A percentile compares a stretch with the other conserved stretches of the same genome.
Evolutionary conservation across 1,140 invertebrate species (phyloP).

Genomic region (Lasioglossum baleicum): DNA sequence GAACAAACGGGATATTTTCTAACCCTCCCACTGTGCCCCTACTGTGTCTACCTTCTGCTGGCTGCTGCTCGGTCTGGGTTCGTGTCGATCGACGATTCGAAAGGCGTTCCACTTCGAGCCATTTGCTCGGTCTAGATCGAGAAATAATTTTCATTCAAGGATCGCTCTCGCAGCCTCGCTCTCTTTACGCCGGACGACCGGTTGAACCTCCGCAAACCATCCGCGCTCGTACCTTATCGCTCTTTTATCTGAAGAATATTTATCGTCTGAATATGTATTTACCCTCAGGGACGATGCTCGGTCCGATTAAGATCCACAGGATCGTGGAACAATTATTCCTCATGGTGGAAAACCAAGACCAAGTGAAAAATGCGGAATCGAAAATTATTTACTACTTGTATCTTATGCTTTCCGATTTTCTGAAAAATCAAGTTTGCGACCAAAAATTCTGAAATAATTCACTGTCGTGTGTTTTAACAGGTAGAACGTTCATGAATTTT

Average conservation of each 20-base stretch:
- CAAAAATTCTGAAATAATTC: no score
- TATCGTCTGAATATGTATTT: neutral
- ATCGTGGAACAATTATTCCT: no score
- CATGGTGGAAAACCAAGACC: no score
- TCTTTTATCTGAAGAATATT: neutral
- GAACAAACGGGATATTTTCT: slow-evolving; percentile 41
- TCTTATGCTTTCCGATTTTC: no score
- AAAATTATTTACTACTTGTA: no score
- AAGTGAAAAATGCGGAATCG: no score
- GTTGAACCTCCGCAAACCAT: neutral
- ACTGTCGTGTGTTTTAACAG: no score
- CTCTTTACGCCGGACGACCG: slow-evolving; percentile 43
- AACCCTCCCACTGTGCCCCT: neutral
- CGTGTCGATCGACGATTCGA: slow-evolving; percentile 34
- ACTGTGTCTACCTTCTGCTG: neutral
- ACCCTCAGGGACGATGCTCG: no score
- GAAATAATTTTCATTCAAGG: slow-evolving; percentile 74
- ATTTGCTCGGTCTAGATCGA: slow-evolving; percentile 64
- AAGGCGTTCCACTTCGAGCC: slow-evolving; percentile 39
- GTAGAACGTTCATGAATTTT: no score
- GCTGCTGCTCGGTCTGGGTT: neutral
- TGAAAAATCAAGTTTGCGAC: no score
- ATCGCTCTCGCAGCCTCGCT: slow-evolving; percentile 66
- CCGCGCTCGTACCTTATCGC: neutral
- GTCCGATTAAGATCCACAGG: no score